These are phyloP conservation scores for Acheta domesticus DNA, from an alignment of 2,888 invertebrate species.

Conservation along the genomic window DNA sequence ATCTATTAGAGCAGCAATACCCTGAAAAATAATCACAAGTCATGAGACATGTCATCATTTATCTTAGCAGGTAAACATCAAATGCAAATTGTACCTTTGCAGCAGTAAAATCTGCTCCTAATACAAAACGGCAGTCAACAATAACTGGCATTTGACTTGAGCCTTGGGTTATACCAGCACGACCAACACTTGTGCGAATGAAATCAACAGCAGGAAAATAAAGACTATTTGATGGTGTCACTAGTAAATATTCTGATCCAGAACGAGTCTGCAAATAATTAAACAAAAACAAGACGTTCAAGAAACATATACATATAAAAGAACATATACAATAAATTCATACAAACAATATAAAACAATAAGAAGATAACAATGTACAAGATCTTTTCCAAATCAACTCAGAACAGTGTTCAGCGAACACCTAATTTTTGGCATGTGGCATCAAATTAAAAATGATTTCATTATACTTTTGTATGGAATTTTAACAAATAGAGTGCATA, in stretches of 20 bases:
- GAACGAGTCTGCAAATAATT: conserved; percentile 56
- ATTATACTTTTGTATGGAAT: too few species aligned
- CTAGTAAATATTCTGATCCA: conserved; percentile 68
- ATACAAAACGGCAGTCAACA: conserved; percentile 74
- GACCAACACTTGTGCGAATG: conserved; percentile 72
- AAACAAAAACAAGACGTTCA: background rate
- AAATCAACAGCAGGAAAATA: conserved; percentile 84
- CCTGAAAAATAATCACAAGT: conserved; percentile 48
- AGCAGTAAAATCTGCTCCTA: conserved; percentile 81
- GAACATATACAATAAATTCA: conserved; percentile 37
- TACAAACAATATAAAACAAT: background rate
- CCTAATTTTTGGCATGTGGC: too few species aligned
- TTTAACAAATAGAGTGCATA: too few species aligned
- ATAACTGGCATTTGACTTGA: conserved; percentile 71
- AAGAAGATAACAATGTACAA: background rate
- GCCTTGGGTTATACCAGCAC: conserved; percentile 67
- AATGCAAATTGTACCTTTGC: conserved; percentile 54
- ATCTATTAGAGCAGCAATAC: conserved; percentile 70
- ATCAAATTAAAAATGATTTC: too few species aligned
- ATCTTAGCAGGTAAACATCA: too few species aligned
- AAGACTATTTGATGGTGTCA: conserved; percentile 75
- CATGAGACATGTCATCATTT: background rate
- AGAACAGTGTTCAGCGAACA: too few species aligned
- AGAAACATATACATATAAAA: too few species aligned
- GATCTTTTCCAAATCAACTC: background rate